phyloP scores from a whole-genome alignment of 1,140 invertebrate species.

The Procambarus virginalis region DNA sequence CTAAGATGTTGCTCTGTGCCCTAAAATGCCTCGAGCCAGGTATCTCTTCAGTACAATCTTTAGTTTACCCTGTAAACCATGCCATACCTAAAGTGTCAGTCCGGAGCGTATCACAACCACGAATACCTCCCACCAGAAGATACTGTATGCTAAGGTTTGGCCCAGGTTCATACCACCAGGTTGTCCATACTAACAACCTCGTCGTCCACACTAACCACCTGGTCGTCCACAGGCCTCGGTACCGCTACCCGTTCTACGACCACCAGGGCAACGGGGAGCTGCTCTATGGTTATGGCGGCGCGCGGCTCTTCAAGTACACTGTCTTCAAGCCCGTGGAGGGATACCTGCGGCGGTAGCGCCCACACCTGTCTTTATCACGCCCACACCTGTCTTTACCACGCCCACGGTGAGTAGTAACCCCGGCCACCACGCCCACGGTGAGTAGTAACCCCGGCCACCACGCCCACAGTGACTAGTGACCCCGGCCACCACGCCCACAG shows the following conservation, averaged over 20 bases:
- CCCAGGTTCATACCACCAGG: too few species aligned
- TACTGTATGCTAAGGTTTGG: not conserved
- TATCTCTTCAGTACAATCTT: not conserved
- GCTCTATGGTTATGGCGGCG: slow-evolving; percentile 90
- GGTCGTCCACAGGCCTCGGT: slow-evolving; percentile 82
- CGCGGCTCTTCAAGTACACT: slow-evolving; percentile 89
- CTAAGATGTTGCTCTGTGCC: too few species aligned
- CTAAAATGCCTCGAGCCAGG: too few species aligned
- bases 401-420: too few species aligned
- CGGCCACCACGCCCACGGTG: too few species aligned
- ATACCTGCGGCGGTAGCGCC: slow-evolving; percentile 35
- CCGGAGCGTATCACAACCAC: not conserved
- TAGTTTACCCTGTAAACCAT: not conserved
- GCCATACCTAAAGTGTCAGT: not conserved
- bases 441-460: too few species aligned
- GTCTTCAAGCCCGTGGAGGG: slow-evolving; percentile 89
- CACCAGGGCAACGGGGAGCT: slow-evolving; percentile 88
- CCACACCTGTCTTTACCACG: too few species aligned
- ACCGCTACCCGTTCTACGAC: slow-evolving; percentile 92
- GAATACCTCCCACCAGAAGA: not conserved
- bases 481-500: too few species aligned
- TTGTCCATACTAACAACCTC: too few species aligned
- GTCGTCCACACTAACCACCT: too few species aligned
- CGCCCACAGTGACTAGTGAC: too few species aligned
- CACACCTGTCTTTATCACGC: too few species aligned